phyloP scores from a whole-genome alignment of 2,797 vertebrate species.

The Amphiprion clarkii region DNA sequence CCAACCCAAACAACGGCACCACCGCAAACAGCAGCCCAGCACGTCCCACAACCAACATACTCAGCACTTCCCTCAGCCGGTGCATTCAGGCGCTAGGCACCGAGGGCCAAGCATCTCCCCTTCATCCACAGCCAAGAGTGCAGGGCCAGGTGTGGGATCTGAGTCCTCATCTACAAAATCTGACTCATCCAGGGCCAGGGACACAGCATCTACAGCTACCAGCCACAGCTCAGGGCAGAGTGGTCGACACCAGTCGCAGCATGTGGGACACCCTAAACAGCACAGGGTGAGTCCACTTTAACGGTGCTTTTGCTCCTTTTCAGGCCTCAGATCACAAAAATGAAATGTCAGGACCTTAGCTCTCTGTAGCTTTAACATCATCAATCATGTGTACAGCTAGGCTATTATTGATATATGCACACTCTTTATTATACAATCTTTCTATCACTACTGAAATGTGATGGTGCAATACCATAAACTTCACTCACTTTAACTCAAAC shows the following conservation, averaged over 20 bases:
- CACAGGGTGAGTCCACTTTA: constrained; percentile 63
- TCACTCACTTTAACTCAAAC: too few relatives aligned
- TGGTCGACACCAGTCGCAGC: constrained; percentile 48
- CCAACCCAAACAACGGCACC: constrained; percentile 60
- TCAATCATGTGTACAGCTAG: too few relatives aligned
- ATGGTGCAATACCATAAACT: too few relatives aligned
- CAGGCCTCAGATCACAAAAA: not conserved
- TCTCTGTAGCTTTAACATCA: too few relatives aligned
- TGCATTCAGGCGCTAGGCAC: constrained; percentile 19
- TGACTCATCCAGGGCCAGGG: constrained; percentile 71
- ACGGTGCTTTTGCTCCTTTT: not conserved
- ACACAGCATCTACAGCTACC: constrained; percentile 62
- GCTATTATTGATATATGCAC: too few relatives aligned
- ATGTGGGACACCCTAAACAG: constrained; percentile 37
- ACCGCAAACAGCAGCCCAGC: constrained; percentile 49
- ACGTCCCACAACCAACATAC: constrained; percentile 30
- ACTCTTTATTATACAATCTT: too few relatives aligned
- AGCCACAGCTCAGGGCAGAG: constrained; percentile 76
- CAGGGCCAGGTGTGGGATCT: constrained; percentile 59
- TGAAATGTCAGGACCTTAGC: not conserved
- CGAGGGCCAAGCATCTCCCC: constrained; percentile 20
- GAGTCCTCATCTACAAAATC: constrained; percentile 81
- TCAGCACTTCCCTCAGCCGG: constrained; percentile 46
- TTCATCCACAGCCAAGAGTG: constrained; percentile 38
- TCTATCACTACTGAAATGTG: too few relatives aligned